Base-by-base conservation (phyloP, 1,140 invertebrate species). In the Leptopilina clavipes region DNA sequence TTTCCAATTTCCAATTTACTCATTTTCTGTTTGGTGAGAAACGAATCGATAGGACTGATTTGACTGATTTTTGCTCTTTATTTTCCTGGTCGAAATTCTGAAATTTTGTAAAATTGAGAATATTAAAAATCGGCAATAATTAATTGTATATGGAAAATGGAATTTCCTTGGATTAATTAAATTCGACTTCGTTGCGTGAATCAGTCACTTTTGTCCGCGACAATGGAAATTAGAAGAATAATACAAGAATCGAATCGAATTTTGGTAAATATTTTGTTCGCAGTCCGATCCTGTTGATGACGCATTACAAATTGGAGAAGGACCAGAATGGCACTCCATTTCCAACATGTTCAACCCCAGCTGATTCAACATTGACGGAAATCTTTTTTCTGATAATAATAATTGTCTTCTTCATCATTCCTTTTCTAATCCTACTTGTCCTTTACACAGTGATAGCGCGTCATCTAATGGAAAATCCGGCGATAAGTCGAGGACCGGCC, bases 381-480 rank as follows among this genome's bases (percentile, higher is more conserved):
- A 86, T 93, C 25, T 97, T 96, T 92, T 95, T 96, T 89, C 86
- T 95, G 18, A 90, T 93, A 80, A 93, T 93, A 81, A 94, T 95
- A 5, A 73, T 91, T 73, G 85, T 94, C 54, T 95, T 97, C 87
- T 97, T 96, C 89, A 86, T 95, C 70, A 84, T 96, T 17, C 96
- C 96, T 19, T 89, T 97, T 25, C 84, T 95, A 22, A 92, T 97
- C 56, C 92, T 97, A 25, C 86, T 96, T 44, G 88, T 94, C 31
- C 91, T 97, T 6, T 97, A 97, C 87, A 92, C 93, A 14, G 91
- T 94, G 74, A 97, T 97, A 80, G 94, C 95, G 10, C 92, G 93
- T 77, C 94, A 95, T 80, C 91, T 97, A 40, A 94, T 94, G 81
- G 76, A 92, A 90, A 45, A 93, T 93, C 76, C 92, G 92, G 9